Base-by-base conservation (phyloP, 2,797 vertebrate genomes). In the Argya squamiceps region DNA sequence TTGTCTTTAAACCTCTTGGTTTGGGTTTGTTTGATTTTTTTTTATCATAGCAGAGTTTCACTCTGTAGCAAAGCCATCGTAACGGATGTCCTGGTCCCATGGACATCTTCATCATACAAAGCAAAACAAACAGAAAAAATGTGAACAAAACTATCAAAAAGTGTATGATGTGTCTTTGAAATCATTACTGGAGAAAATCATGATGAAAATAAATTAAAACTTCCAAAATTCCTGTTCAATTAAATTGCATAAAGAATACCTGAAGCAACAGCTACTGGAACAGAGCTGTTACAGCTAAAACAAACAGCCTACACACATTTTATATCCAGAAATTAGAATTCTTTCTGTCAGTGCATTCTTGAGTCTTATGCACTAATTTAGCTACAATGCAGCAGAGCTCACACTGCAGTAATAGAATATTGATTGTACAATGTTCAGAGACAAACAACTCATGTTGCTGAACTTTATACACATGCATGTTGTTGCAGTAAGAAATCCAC, bases 341-440 rank as follows among this genome's bases (percentile, higher is more conserved):
- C 80, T 89, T 93, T 60, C 77, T 20, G 7, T 90, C 36, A 6
- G 65, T 81, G 76, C 74, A 59, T 96, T 96, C 95, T 92, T 85
- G 84, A 87, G 64, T 37, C 88, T 96, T 89, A 93, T 63, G 97
- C 84, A 90, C 80, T 96, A 97, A 97, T 97, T 97, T 95, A 94
- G 95, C 87, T 97, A 96, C 87, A 92, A 69, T 96, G 89, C 91
- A 93, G 80, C 87, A 95, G 79, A 92, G 75, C 74, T 93, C 75
- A 9, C 37, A 37, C 73, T 92, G 84, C 86, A 93, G 95, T 97
- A 98, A 97, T 96, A 91, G 96, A 93, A 95, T 98, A 98, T 97
- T 97, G 98, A 98, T 97, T 97, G 84, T 82, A 96, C 92, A 95
- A 84, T 65, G 68, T 88, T 97, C 92, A 79, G 92, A 97, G 89